Evolutionary conservation across 2,888 invertebrate genomes (phyloP).

Genomic region (Ypsolopha scabrella): DNA sequence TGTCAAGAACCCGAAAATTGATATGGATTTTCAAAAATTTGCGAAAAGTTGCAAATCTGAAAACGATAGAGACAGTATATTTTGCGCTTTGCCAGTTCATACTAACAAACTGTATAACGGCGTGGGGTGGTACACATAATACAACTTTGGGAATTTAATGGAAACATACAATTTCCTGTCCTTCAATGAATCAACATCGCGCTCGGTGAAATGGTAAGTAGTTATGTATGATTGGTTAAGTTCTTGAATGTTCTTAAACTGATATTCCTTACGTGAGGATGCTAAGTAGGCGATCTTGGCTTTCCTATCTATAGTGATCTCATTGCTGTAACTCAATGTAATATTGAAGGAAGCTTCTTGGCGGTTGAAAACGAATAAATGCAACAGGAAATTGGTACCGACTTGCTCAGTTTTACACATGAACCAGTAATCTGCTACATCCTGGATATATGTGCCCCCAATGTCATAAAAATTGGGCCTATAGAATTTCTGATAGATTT

Average conservation of each 20-base stretch:
- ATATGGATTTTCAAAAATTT: no score
- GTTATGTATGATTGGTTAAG: constrained; percentile 27
- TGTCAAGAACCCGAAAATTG: no score
- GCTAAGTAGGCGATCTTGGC: constrained; percentile 27
- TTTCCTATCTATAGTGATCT: constrained; percentile 32
- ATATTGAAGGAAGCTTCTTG: constrained; percentile 30
- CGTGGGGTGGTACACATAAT: no score
- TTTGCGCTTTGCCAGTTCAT: no score
- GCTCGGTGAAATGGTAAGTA: constrained; percentile 39
- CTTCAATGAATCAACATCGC: constrained; percentile 42
- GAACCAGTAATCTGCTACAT: constrained; percentile 47
- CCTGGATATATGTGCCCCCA: constrained; percentile 45
- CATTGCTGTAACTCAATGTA: constrained; percentile 26
- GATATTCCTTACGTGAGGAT: constrained; percentile 21
- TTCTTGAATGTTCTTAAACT: constrained; percentile 21
- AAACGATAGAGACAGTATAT: no score
- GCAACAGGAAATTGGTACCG: constrained; percentile 35
- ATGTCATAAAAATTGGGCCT: constrained; percentile 48
- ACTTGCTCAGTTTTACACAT: constrained; percentile 39
- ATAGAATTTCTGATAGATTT: constrained; percentile 43
- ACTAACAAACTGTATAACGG: no score
- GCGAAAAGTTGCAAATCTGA: no score
- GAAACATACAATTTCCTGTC: constrained; percentile 37
- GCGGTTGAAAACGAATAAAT: constrained; percentile 41
- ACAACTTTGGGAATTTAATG: constrained; percentile 24